phyloP scores from a whole-genome alignment of 2,888 invertebrate species.

The Heteromurus nitidus region DNA sequence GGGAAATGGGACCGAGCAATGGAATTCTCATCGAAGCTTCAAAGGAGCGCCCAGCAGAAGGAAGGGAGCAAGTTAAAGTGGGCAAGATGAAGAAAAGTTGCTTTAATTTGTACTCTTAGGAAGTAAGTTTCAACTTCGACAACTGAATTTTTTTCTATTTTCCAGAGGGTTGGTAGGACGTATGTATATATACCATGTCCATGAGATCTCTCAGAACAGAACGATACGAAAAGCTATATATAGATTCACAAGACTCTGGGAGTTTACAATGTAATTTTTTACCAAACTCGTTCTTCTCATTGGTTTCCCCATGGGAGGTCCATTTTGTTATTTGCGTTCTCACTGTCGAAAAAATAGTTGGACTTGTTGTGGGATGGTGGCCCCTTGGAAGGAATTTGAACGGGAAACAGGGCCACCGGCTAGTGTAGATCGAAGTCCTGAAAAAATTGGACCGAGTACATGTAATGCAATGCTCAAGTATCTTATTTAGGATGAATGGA shows the following conservation, averaged over 20 bases:
- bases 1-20: neutral
- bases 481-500: too few species aligned
- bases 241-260: too few species aligned
- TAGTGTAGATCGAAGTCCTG: too few species aligned
- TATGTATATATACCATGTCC: too few species aligned
- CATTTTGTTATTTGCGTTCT: conserved; percentile 48
- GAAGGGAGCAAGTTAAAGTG: neutral
- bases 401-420: too few species aligned
- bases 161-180: conserved; percentile 5
- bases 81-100: conserved; percentile 19
- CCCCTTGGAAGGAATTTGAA: too few species aligned
- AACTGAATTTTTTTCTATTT: conserved; percentile 41
- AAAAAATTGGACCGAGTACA: too few species aligned
- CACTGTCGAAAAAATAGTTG: conserved; percentile 14
- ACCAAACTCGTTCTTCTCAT: conserved; percentile 46
- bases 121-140: conserved; percentile 26
- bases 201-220: too few species aligned
- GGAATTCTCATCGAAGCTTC: too few species aligned
- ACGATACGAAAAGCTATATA: too few species aligned
- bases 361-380: neutral
- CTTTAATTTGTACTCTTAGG: conserved; percentile 29
- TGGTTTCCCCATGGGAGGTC: conserved; percentile 53
- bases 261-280: conserved; percentile 8
- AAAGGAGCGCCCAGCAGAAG: too few species aligned
- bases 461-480: too few species aligned